Percentiles rank a stretch among this genome's conserved stretches.
Conservation (phyloP, 2,113 vertebrate genomes). For the Platysteira castanea region DNA sequence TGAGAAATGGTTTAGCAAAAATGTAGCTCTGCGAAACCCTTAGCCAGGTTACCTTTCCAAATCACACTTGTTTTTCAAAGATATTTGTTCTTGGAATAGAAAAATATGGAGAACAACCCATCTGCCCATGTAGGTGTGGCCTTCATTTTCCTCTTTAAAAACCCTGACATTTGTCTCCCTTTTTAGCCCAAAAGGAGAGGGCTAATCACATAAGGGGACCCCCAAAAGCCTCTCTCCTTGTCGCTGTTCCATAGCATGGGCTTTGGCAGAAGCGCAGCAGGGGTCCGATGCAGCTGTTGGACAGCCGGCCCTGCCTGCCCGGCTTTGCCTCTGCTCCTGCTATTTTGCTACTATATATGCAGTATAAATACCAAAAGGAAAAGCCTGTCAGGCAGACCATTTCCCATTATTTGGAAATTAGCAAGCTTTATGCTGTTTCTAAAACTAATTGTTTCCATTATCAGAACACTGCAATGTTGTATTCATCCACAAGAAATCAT, state of each 20-base stretch:
- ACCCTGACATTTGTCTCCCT: not conserved
- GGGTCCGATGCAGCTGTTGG: not conserved
- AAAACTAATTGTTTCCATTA: constrained; percentile 63
- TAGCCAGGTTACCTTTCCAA: not conserved
- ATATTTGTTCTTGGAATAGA: not conserved
- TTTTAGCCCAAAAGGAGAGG: not conserved
- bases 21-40: not conserved
- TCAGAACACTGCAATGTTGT: not conserved
- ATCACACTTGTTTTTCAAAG: not conserved
- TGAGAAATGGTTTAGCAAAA: not conserved
- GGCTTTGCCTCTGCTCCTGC: not conserved
- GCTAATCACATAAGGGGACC: not conserved
- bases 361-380: constrained; percentile 38
- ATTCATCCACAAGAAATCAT: constrained; percentile 7
- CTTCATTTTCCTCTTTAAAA: not conserved
- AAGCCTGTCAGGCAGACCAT: constrained; percentile 62
- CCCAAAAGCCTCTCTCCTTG: not conserved
- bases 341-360: not conserved
- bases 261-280: not conserved
- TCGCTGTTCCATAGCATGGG: rapidly evolving
- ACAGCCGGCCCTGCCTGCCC: not conserved
- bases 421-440: constrained; percentile 63
- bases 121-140: not conserved
- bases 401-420: constrained; percentile 72
- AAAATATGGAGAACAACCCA: not conserved